A percentile compares a stretch with the other conserved stretches of the same genome.
phyloP scores from a whole-genome alignment of 2,888 invertebrate genomes.

The Macropis europaea region DNA sequence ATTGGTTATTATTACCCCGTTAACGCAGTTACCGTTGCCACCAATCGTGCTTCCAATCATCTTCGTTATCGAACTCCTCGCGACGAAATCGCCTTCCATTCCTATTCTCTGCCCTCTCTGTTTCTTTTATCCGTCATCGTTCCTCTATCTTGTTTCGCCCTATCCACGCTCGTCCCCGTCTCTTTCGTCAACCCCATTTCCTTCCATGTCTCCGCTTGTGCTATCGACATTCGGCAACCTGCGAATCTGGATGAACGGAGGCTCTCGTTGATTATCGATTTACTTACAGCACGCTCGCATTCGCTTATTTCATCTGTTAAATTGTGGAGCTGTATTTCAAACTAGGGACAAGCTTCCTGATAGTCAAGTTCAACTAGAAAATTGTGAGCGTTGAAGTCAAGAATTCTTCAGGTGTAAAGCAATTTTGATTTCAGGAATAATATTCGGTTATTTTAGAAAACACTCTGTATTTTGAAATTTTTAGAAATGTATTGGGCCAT shows the following conservation, averaged over 20 bases:
- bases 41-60: constrained; percentile 74
- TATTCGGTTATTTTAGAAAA: no score
- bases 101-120: constrained; percentile 29
- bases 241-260: neutral
- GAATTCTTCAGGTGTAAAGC: no score
- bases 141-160: constrained; percentile 6
- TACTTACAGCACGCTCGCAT: neutral
- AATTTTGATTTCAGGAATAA: no score
- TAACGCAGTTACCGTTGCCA: constrained; percentile 73
- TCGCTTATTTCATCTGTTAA: neutral
- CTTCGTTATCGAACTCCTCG: constrained; percentile 72
- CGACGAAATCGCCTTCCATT: constrained; percentile 60
- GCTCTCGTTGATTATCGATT: constrained; percentile 13
- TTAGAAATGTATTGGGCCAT: no score
- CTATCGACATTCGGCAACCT: constrained; percentile 28
- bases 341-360: no score
- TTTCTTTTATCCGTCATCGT: constrained; percentile 30
- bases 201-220: constrained; percentile 22
- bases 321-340: no score
- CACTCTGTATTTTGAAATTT: no score
- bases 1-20: constrained; percentile 79
- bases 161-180: constrained; percentile 9
- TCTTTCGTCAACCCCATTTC: constrained; percentile 36
- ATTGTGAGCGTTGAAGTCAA: no score
- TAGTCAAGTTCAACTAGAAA: no score